phyloP scores from a whole-genome alignment of 2,113 vertebrate genomes.

The Atrichornis clamosus region DNA sequence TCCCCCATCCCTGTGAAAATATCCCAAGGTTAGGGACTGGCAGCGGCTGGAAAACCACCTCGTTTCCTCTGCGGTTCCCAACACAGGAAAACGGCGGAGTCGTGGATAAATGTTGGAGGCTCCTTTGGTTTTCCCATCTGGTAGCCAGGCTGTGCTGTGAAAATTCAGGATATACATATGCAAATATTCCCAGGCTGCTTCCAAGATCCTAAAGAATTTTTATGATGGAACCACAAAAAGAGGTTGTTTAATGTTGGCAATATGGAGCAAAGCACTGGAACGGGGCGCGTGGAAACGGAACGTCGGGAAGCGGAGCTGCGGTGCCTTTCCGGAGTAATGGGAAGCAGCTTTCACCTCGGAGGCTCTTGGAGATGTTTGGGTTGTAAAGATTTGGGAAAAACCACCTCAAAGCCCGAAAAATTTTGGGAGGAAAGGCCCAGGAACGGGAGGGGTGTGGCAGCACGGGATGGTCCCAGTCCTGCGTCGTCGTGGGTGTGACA shows the following conservation, averaged over 20 bases:
- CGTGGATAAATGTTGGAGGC: slow-evolving; percentile 58
- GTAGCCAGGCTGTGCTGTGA: slow-evolving; percentile 72
- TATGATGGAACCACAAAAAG: slow-evolving; percentile 41
- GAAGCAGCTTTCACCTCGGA: background rate
- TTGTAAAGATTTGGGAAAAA: slow-evolving; percentile 1
- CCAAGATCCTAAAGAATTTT: slow-evolving; percentile 63
- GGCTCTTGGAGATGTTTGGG: background rate
- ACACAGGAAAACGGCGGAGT: slow-evolving; percentile 25
- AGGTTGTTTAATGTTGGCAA: slow-evolving; percentile 28
- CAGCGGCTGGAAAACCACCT: slow-evolving; percentile 65
- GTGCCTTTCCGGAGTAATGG: background rate
- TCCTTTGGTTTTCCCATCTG: slow-evolving; percentile 73
- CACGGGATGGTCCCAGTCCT: too few species aligned
- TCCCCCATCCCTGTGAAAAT: slow-evolving; percentile 34
- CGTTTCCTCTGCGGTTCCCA: slow-evolving; percentile 51
- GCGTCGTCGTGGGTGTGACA: too few species aligned
- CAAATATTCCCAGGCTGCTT: slow-evolving; percentile 54
- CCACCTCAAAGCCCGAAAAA: background rate
- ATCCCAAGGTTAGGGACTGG: slow-evolving; percentile 64
- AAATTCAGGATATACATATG: slow-evolving; percentile 62
- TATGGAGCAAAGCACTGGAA: slow-evolving; percentile 9
- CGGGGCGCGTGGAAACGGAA: background rate
- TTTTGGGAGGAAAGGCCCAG: accelerated
- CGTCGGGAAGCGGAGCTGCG: background rate
- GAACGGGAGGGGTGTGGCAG: background rate